Evolutionary conservation across 2,797 vertebrate genomes (phyloP).

Genomic region (Eurystomus glaucurus): DNA sequence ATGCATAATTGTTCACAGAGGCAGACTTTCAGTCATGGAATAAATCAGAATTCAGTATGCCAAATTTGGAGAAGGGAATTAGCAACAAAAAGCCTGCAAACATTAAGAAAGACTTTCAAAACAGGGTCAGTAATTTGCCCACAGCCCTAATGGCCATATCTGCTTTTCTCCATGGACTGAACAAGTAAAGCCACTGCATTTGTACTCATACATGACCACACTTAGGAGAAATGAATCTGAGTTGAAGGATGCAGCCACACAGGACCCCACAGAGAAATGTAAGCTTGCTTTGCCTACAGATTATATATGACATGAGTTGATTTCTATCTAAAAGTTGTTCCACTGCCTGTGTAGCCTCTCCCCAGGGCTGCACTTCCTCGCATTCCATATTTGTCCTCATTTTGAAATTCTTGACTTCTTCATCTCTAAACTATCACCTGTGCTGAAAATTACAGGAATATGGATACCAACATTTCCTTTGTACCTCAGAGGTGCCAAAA

Average conservation of each 20-base stretch:
- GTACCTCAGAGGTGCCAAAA: not conserved
- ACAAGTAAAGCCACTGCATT: not conserved
- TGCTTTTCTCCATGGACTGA: not conserved
- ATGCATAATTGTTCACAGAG: not conserved
- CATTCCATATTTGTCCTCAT: not conserved
- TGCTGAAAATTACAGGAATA: not conserved
- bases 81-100: not conserved
- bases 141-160: fast-evolving
- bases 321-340: not conserved
- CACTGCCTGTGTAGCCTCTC: not conserved
- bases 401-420: not conserved
- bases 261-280: not conserved
- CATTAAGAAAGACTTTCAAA: not conserved
- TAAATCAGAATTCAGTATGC: not conserved
- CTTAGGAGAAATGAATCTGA: not conserved
- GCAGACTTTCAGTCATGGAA: not conserved
- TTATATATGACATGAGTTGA: fast-evolving
- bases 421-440: not conserved
- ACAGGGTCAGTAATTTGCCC: not conserved
- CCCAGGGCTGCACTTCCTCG: not conserved
- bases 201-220: not conserved
- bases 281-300: not conserved
- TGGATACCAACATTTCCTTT: not conserved
- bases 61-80: not conserved
- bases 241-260: not conserved